Conservation (phyloP, 2,113 vertebrate genomes). For the Trichomycterus rosablanca region DNA sequence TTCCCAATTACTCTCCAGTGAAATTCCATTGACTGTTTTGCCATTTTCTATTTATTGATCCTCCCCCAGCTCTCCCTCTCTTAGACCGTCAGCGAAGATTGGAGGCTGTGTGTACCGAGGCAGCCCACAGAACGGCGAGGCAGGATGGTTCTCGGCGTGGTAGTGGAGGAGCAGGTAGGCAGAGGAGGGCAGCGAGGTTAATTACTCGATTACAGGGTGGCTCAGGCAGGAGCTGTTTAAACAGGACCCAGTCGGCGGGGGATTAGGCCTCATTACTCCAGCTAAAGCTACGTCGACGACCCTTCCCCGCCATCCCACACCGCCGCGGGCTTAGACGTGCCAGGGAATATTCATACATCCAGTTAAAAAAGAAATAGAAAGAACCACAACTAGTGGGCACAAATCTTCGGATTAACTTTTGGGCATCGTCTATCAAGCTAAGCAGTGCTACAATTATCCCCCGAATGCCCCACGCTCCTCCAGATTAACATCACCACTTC, state of each 20-base stretch:
- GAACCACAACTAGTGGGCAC: slow-evolving; percentile 42
- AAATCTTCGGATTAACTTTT: slow-evolving; percentile 57
- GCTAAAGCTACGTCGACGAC: slow-evolving; percentile 89
- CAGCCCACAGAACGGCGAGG: slow-evolving; percentile 7
- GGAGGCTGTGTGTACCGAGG: slow-evolving; percentile 4
- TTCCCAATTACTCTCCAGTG: slow-evolving; percentile 20
- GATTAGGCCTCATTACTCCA: slow-evolving; percentile 98
- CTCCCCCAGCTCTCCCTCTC: slow-evolving; percentile 12
- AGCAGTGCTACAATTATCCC: slow-evolving; percentile 69
- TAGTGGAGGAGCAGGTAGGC: slow-evolving; percentile 43
- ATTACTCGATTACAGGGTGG: slow-evolving; percentile 98
- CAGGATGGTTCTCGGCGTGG: slow-evolving; percentile 36
- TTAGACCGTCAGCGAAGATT: slow-evolving; percentile 19
- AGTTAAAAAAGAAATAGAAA: slow-evolving; percentile 9
- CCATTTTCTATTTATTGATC: slow-evolving; percentile 23
- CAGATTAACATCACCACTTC: slow-evolving; percentile 69
- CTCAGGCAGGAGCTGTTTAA: slow-evolving; percentile 82
- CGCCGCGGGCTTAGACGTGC: slow-evolving; percentile 75
- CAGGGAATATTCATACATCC: slow-evolving; percentile 77
- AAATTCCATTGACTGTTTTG: slow-evolving; percentile 18
- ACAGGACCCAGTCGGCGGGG: slow-evolving; percentile 81
- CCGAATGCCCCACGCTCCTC: slow-evolving; percentile 58
- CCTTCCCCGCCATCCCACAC: slow-evolving; percentile 70
- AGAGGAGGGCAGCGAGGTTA: slow-evolving; percentile 82
- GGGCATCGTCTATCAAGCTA: slow-evolving; percentile 64